Conservation (phyloP, 2,113 vertebrate species). For the Oryzias celebensis region DNA sequence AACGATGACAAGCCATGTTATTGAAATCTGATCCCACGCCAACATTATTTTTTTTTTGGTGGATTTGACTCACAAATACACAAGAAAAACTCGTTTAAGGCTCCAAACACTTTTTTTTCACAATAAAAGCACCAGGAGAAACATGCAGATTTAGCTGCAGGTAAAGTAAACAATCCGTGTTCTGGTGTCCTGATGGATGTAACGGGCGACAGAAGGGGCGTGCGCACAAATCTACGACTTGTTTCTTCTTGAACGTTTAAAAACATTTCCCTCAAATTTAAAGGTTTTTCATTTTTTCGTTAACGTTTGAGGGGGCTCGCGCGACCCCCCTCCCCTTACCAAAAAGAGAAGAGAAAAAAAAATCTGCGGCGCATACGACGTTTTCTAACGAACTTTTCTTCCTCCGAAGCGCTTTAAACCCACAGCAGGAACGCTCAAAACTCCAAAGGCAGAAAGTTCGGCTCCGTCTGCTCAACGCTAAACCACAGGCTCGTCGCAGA, state of each 20-base stretch:
- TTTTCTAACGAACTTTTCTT: constrained; percentile 20
- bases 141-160: neutral
- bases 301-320: constrained; percentile 17
- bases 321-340: constrained; percentile 23
- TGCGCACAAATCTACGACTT: no score
- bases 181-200: no score
- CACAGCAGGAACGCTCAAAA: neutral
- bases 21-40: constrained; percentile 58
- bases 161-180: no score
- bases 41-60: constrained; percentile 33
- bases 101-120: no score
- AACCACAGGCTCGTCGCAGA: neutral
- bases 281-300: neutral
- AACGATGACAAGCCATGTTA: constrained; percentile 41
- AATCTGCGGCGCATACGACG: constrained; percentile 34
- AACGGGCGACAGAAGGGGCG: neutral
- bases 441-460: neutral
- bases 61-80: no score
- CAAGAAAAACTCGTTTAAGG: no score
- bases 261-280: neutral
- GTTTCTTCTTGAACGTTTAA: no score
- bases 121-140: no score
- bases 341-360: constrained; percentile 4
- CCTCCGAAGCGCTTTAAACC: neutral
- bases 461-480: neutral